Base-by-base conservation (phyloP, 2,113 vertebrate genomes). In the Oreochromis tanganicae region DNA sequence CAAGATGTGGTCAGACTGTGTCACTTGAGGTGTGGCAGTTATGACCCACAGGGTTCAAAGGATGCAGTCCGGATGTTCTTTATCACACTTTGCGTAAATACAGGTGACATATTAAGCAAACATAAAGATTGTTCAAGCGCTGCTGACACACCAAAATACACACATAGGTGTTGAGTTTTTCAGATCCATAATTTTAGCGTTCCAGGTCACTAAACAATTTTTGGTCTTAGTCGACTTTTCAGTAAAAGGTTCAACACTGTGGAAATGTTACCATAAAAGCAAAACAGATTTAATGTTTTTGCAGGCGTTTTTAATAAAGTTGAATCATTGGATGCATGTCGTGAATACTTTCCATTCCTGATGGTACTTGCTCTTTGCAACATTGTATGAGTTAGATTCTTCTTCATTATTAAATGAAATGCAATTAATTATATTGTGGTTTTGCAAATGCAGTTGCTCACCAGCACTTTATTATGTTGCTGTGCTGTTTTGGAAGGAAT, bases 91-190 rank as follows among this genome's bases (percentile, higher is more conserved):
- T 50, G 71, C 4, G 1, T 78, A 78, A 78, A 78, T 78, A 78
- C 43, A 78, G 73, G 46, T 52, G 73, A 34, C 27, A 78, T 52
- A n/a, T 78, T 52, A 13, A 78, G 27, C 46, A 32, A 78, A 32
- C 24, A 29, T 29, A 34, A 78, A 78, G 73, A n/a, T 52, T 52
- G 16, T 32, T 19, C 73, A 52, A 78, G 27, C 6, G 2, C 3
- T 1, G 4, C 27, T 78, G 17, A 78, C 27, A 13, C 24, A 32
- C 27, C 73, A n/a, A 52, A 78, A 32, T 34, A 48, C 46, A 19
- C 73, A 78, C 6, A 78, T 32, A 78, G 73, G 46, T 78, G 17
- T 75, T 7, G 46, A 78, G 43, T 50, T 78, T 34, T n/a, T 32
- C 27, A 78, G 17, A 52, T 78, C 17, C 27, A 6, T 8, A 21